Evolutionary conservation across 2,113 vertebrate species (phyloP), one percentile per base, ranked within the genome.

Genomic region (Pachypanchax playfairii): DNA sequence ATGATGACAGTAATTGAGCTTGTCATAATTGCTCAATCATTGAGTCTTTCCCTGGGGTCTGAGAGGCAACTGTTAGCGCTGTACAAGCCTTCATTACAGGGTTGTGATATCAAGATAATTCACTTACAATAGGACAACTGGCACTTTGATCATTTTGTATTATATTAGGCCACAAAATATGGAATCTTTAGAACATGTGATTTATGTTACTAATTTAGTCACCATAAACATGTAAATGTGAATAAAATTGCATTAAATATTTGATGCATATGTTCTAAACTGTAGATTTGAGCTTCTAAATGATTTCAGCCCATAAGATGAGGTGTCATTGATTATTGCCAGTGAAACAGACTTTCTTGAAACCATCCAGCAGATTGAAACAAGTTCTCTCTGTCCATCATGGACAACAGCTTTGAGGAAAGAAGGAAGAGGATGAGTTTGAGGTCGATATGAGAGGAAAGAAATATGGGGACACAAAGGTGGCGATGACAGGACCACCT

Each of bases 1-100:
- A 89, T 87, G 89, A 87, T 90, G 88, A 90, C 89, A 90, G 88
- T 93, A 92, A 91, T 92, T 91, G 89, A 90, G 86, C 90, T 90
- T 80, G 83, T 90, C 87, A 87, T 90, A 91, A 90, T 90, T 91
- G 89, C 84, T 89, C 87, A 89, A 89, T 91, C 90, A 88, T 75
- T 1, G 74, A 83, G 79, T 56, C 83, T 79, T 76, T 87, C 85
- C 89, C 88, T 29, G 31, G 87, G 86, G 85, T 77, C 73, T 85
- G 73, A 66, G 70, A 87, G 79, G 80, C 60, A 80, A 86, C 81
- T 70, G 85, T 83, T 80, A 77, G 64, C 17, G 49, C 67, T 39
- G 73, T 70, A 82, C 73, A 79, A 83, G 82, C 80, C 72, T 85
- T 85, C 85, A 89, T 89, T 86, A 90, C 75, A 67, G 51, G 76